Evolutionary conservation across 1,140 invertebrate species (phyloP), one percentile per base, ranked within the genome.

Genomic region (Trichonephila clavipes): DNA sequence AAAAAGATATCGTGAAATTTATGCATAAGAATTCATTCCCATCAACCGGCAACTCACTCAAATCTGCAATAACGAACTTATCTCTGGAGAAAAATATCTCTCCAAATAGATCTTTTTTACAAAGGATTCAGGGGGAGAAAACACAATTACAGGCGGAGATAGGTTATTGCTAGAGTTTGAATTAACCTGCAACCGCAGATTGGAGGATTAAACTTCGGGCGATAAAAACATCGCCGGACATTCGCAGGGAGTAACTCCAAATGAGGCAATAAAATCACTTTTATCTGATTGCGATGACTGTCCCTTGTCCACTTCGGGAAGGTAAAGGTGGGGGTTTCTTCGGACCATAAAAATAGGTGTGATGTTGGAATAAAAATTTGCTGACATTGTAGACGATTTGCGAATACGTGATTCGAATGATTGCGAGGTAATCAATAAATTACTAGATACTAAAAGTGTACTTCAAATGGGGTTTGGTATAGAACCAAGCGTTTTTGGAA

Each of bases 151-250:
- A 62, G 24, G 24, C 58, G 16, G 28, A 34, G 81, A 28, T 19
- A 51, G 40, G 21, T n/a, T n/a, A n/a, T 66, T n/a, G 21, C 24
- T 66, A 34, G 18, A 19, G 85, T 14, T 62, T 87, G 85, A 58
- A 87, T 87, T 87, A 61, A 87, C 62, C 85, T 34, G 85, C 85
- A 34, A 62, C 85, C 59, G 19, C 85, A 59, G 85, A 87, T 87
- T 87, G 85, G 28, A 28, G 85, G 85, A 87, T 87, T 87, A 87
- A 24, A 59, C 21, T 10, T 8, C 24, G 16, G 28, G 85, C 24
- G 12, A 87, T 40, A 87, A 87, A 87, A 87, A 87, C 85, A 59
- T 87, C 24, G 10, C 16, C 51, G 85, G 85, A 83, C 81, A 83
- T 44, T 44, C 21, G 40, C n/a, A 51, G 59, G 58, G 34, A 87